phyloP scores from a whole-genome alignment of 2,797 vertebrate species.

The Heteromormyrus szaboi region DNA sequence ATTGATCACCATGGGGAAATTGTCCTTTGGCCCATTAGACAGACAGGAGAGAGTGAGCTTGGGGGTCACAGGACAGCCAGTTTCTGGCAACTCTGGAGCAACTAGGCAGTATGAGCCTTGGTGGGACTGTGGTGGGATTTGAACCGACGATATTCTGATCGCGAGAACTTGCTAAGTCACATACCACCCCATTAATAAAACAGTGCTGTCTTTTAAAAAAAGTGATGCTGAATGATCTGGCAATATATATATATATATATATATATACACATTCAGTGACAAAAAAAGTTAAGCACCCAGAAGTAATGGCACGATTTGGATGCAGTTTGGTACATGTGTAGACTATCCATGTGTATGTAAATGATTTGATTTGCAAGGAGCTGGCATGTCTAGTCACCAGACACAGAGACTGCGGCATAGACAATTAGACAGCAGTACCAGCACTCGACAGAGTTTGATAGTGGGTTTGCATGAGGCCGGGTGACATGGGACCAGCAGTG shows the following conservation, averaged over 20 bases:
- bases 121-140: neutral
- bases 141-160: neutral
- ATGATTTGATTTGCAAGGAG: neutral
- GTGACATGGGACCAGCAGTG: neutral
- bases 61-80: neutral
- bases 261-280: neutral
- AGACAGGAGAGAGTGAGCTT: neutral
- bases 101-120: neutral
- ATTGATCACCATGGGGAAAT: neutral
- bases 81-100: neutral
- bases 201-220: neutral
- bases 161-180: neutral
- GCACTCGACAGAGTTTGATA: neutral
- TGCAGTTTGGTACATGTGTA: neutral
- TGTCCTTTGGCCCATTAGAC: neutral
- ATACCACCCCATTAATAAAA: neutral
- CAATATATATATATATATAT: neutral
- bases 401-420: neutral
- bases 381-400: neutral
- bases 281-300: neutral
- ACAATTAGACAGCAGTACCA: too few relatives aligned
- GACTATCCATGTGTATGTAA: neutral
- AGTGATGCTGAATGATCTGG: neutral
- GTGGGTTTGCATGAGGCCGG: neutral
- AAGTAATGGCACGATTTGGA: too few relatives aligned